These are phyloP conservation scores for Gallinago undulata DNA, from an alignment of 2,113 vertebrate species.

Conservation along the genomic window DNA sequence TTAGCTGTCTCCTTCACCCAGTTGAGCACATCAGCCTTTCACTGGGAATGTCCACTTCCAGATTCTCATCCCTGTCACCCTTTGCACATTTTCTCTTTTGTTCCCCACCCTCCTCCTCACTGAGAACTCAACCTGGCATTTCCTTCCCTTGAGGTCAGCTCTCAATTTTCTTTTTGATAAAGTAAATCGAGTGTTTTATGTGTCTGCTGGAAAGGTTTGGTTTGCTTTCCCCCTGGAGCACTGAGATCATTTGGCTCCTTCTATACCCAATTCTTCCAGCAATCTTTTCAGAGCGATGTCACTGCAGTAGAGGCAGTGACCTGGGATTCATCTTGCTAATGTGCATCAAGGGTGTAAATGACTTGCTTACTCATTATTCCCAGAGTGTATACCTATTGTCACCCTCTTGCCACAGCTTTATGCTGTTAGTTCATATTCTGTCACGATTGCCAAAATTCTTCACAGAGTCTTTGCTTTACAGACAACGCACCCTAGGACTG, in stretches of 20 bases:
- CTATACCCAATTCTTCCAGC: not conserved
- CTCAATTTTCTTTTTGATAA: not conserved
- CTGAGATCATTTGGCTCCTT: not conserved
- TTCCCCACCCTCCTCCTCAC: not conserved
- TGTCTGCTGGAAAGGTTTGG: not conserved
- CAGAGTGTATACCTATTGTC: not conserved
- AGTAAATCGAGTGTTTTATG: rapidly evolving
- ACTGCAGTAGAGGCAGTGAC: not conserved
- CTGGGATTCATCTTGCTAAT: not conserved
- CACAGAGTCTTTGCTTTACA: not conserved
- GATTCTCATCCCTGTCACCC: not conserved
- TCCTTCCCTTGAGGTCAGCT: not conserved
- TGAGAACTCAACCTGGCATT: not conserved
- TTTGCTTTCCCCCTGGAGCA: not conserved
- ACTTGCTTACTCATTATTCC: not conserved
- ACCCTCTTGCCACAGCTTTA: not conserved
- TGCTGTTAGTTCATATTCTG: not conserved
- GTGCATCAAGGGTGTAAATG: not conserved
- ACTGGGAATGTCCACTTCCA: not conserved
- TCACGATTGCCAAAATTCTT: not conserved
- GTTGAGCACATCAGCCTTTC: not conserved
- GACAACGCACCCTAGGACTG: not conserved
- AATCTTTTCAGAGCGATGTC: not conserved
- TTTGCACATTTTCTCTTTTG: not conserved
- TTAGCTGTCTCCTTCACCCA: not conserved